A percentile compares a stretch with the other conserved stretches of the same genome.
Conservation (phyloP, 2,797 vertebrate genomes). For the Neomorphus geoffroyi region DNA sequence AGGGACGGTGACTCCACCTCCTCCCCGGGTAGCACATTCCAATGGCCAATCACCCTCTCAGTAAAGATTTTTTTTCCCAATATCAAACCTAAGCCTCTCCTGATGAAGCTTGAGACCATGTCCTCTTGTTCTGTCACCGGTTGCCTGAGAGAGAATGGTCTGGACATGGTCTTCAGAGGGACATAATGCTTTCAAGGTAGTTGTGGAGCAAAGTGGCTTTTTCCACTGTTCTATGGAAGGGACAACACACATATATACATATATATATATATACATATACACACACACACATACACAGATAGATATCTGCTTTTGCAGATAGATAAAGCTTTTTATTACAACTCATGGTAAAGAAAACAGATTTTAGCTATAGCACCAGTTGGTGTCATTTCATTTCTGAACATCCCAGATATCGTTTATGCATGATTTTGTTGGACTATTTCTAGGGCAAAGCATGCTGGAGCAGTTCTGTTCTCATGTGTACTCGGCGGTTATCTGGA, state of each 20-base stretch:
- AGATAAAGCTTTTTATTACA: background rate
- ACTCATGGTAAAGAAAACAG: background rate
- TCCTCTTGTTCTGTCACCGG: no score
- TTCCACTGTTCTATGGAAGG: background rate
- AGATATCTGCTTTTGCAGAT: background rate
- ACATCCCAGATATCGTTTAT: background rate
- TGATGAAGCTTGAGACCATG: no score
- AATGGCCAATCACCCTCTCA: no score
- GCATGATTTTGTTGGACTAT: background rate
- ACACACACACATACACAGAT: no score
- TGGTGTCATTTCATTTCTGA: background rate
- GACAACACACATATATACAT: no score
- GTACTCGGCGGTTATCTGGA: background rate
- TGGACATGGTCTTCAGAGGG: background rate
- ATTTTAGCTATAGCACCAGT: background rate
- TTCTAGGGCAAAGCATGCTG: background rate
- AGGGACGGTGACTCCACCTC: no score
- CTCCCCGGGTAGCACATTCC: no score
- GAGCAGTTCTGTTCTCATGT: background rate
- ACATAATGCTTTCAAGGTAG: background rate
- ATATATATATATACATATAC: no score
- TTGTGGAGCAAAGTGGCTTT: background rate
- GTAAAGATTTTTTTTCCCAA: no score
- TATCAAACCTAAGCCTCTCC: no score
- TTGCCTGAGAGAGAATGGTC: no score